phyloP scores from a whole-genome alignment of 1,140 invertebrate genomes.

The Zaprionus capensis region DNA sequence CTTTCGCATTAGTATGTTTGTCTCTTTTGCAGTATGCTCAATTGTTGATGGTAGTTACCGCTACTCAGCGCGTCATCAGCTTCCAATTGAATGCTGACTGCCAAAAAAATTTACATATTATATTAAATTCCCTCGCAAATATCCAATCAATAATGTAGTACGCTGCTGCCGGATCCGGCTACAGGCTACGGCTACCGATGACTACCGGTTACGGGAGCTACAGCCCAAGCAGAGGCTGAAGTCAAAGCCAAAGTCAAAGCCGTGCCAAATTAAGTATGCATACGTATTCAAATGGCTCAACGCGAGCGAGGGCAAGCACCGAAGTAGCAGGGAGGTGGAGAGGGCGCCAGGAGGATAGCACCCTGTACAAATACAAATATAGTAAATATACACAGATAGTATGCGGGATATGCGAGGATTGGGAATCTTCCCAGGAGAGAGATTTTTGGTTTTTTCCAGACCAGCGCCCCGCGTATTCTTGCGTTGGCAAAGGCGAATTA shows the following conservation, averaged over 20 bases:
- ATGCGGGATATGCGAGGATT: constrained; percentile 10
- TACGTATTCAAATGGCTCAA: constrained; percentile 80
- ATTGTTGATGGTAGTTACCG: constrained; percentile 35
- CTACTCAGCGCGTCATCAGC: constrained; percentile 27
- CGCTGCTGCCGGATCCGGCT: constrained; percentile 56
- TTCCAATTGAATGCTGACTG: constrained; percentile 61
- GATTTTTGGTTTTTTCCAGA: constrained; percentile 74
- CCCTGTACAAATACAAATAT: constrained; percentile 43
- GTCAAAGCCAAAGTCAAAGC: constrained; percentile 54
- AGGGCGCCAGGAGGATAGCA: not conserved
- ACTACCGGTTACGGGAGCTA: not conserved
- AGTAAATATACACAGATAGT: constrained; percentile 30
- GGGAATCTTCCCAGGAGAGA: constrained; percentile 62
- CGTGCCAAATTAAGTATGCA: constrained; percentile 80
- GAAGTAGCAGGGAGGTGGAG: not conserved
- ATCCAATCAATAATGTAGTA: constrained; percentile 82
- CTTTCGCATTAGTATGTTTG: not conserved
- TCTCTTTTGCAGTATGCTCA: not conserved
- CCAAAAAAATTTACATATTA: constrained; percentile 76
- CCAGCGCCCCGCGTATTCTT: constrained; percentile 40
- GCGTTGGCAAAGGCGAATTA: constrained; percentile 69
- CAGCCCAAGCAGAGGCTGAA: constrained; percentile 34
- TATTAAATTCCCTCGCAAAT: constrained; percentile 81
- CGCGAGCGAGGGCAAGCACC: constrained; percentile 7
- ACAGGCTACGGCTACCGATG: not conserved